Evolutionary conservation across 2,797 vertebrate genomes (phyloP), one percentile per base, ranked within the genome.

Genomic region (Myioborus miniatus): DNA sequence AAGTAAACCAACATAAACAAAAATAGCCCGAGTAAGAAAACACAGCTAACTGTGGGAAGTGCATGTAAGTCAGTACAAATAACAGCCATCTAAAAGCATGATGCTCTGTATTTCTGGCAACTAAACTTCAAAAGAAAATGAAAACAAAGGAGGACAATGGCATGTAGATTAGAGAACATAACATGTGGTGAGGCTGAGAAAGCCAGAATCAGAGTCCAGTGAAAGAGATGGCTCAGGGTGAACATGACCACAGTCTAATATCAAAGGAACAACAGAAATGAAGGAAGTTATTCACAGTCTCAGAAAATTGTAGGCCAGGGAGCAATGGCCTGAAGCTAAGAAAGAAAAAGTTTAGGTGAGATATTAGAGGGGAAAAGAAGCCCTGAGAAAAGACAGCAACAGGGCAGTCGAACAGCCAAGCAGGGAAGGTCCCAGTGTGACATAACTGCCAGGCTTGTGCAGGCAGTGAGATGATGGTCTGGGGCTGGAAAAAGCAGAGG

Each of bases 241-340:
- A 96, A 76, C 77, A 93, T 27, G 83, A 91, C 92, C 87, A 75
- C 30, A 65, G 82, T 85, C 81, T 93, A 93, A 93, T 94, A 96
- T 76, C 93, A 93, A 95, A 90, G 80, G 88, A 96, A 95, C 87
- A 94, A 91, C 9, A 95, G 86, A 94, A 93, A 94, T 29, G 49
- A 94, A 91, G 71, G 62, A 91, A 93, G 87, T 90, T 93, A 96
- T 83, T 97, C 89, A 87, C 59, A 84, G 77, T n/a, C 87, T 91
- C 46, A 69, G 68, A 95, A 96, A 90, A 96, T 68, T 81, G 84
- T 77, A 91, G 90, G 75, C 76, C 58, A 58, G 89, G 80, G 87
- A 95, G 67, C 71, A 93, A 89, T 80, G 79, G 89, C 85, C 77
- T 81, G 83, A 79, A 95, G 90, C 83, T 71, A 86, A 56, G 83